A percentile compares a stretch with the other conserved stretches of the same genome.
phyloP scores from a whole-genome alignment of 2,797 vertebrate genomes.

The Lithobates pipiens region DNA sequence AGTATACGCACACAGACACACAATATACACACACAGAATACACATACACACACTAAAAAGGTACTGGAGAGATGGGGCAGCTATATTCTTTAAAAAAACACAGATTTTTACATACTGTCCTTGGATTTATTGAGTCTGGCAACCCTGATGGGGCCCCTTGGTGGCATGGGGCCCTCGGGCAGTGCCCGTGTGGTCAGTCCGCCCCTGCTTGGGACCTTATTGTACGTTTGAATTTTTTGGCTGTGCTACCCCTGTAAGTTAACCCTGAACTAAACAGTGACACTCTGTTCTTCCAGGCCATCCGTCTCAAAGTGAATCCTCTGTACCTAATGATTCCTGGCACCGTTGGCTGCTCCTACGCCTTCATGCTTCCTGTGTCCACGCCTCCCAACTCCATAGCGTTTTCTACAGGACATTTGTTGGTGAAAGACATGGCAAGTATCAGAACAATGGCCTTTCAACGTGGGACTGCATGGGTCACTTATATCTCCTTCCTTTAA shows the following conservation, averaged over 20 bases:
- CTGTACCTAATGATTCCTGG: slow-evolving; percentile 96
- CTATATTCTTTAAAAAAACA: too few relatives aligned
- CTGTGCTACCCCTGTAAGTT: background rate
- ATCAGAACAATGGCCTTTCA: background rate
- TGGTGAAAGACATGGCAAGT: slow-evolving; percentile 97
- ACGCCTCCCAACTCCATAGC: slow-evolving; percentile 98
- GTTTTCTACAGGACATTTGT: slow-evolving; percentile 92
- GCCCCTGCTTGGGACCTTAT: too few relatives aligned
- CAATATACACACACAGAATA: too few relatives aligned
- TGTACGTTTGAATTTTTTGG: background rate
- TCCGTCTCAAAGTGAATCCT: slow-evolving; percentile 86
- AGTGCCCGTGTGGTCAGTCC: too few relatives aligned
- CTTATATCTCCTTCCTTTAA: too few relatives aligned
- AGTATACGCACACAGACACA: too few relatives aligned
- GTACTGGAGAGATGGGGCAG: too few relatives aligned
- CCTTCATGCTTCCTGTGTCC: slow-evolving; percentile 97
- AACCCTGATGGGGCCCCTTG: too few relatives aligned
- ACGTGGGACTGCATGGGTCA: background rate
- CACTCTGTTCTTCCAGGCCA: slow-evolving; percentile 82
- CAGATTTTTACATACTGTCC: too few relatives aligned
- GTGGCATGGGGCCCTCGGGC: too few relatives aligned
- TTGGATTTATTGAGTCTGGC: too few relatives aligned
- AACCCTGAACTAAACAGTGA: background rate
- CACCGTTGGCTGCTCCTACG: slow-evolving; percentile 90
- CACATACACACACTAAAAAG: too few relatives aligned